A percentile compares a stretch with the other conserved stretches of the same genome.
Evolutionary conservation across 1,140 invertebrate species (phyloP).

Genomic region (Caenorhabditis briggsae): DNA sequence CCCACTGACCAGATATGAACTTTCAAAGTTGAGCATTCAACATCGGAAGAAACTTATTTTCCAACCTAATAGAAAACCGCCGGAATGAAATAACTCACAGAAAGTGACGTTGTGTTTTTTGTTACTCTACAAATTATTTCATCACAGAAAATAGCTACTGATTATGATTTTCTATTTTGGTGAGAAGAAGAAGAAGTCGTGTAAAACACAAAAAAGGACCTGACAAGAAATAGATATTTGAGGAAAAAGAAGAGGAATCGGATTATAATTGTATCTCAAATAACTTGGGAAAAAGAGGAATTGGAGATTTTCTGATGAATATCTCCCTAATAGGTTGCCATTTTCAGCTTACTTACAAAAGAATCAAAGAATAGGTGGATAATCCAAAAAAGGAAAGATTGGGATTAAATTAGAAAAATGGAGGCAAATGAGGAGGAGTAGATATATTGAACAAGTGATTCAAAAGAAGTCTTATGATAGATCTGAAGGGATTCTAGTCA

Average conservation of each 20-base stretch:
- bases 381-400: neutral
- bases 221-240: neutral
- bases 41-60: too few relatives aligned
- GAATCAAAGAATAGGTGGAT: neutral
- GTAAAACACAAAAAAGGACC: neutral
- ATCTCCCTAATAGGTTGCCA: constrained; percentile 11
- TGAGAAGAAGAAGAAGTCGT: neutral
- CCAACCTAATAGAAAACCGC: too few relatives aligned
- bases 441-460: neutral
- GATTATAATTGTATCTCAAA: constrained; percentile 28
- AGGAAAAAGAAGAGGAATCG: constrained; percentile 11
- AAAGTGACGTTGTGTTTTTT: constrained; percentile 17
- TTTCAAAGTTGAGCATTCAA: too few relatives aligned
- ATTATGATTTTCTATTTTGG: constrained; percentile 14
- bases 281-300: neutral
- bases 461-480: constrained; percentile 30
- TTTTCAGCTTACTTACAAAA: constrained; percentile 9
- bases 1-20: too few relatives aligned
- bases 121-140: neutral
- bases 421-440: neutral
- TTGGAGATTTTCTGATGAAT: neutral
- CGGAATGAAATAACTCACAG: neutral
- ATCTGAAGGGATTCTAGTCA: constrained; percentile 6
- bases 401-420: neutral
- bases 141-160: neutral